phyloP scores from a whole-genome alignment of 2,113 vertebrate genomes.

The Abramis brama region DNA sequence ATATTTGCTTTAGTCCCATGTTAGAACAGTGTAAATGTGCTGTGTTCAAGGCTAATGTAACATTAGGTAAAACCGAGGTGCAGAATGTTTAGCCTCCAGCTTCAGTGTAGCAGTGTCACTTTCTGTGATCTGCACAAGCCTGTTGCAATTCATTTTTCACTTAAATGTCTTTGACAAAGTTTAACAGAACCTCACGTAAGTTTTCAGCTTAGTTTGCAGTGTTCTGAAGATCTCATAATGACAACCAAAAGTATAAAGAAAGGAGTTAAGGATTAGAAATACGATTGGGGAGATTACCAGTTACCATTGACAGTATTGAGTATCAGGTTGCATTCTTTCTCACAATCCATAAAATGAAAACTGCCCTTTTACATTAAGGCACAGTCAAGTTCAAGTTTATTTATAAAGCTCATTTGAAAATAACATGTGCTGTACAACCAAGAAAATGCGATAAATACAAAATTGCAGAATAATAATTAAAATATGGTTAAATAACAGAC shows the following conservation, averaged over 20 bases:
- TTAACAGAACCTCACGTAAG: neutral
- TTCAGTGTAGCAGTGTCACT: conserved; percentile 41
- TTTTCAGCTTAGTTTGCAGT: neutral
- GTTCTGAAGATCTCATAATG: neutral
- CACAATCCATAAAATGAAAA: neutral
- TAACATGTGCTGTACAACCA: no score
- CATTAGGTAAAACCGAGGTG: conserved; percentile 24
- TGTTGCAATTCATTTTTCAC: no score
- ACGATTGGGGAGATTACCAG: no score
- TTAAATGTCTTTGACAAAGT: no score
- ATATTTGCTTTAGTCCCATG: neutral
- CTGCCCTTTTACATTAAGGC: neutral
- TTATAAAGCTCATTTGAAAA: no score
- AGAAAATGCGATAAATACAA: no score
- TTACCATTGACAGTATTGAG: no score
- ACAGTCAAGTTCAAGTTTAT: no score
- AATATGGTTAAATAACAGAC: neutral
- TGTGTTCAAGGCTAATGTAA: conserved; percentile 14
- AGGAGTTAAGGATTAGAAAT: neutral
- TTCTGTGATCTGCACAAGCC: conserved; percentile 2
- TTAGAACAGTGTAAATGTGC: neutral
- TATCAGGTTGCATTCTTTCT: neutral
- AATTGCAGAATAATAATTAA: no score
- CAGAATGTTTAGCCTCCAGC: neutral
- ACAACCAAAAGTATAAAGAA: neutral